Evolutionary conservation across 2,113 vertebrate genomes (phyloP).

Genomic region (Erythrocercus mccallii): DNA sequence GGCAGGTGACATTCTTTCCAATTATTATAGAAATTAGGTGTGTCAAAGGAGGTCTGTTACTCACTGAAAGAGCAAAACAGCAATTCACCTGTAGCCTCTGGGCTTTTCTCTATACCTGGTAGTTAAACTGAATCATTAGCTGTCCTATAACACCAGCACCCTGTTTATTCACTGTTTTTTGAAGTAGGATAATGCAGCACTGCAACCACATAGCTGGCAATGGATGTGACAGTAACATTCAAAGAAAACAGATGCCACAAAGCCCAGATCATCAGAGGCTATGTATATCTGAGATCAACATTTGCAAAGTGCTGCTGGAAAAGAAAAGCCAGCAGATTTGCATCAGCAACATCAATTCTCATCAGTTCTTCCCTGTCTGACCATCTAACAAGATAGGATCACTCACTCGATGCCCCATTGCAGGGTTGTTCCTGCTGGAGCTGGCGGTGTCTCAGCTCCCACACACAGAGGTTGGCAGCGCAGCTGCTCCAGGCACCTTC

Average conservation of each 20-base stretch:
- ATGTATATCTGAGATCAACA: background rate
- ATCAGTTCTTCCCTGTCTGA: background rate
- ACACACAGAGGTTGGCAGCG: accelerated
- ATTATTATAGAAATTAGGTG: background rate
- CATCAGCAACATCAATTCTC: background rate
- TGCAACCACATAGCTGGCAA: background rate
- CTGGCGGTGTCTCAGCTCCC: background rate
- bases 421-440: background rate
- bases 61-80: background rate
- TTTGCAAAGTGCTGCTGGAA: background rate
- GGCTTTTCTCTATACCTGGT: background rate
- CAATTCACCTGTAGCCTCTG: background rate
- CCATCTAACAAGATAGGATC: background rate
- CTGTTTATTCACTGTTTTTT: background rate
- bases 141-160: background rate
- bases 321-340: background rate
- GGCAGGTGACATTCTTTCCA: background rate
- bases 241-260: background rate
- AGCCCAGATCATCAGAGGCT: background rate
- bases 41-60: background rate
- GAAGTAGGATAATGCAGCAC: background rate
- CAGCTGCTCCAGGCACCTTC: background rate
- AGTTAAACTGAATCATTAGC: background rate
- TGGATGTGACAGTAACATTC: background rate
- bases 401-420: background rate